phyloP scores from a whole-genome alignment of 1,140 invertebrate genomes.

The Ylistrum balloti region DNA sequence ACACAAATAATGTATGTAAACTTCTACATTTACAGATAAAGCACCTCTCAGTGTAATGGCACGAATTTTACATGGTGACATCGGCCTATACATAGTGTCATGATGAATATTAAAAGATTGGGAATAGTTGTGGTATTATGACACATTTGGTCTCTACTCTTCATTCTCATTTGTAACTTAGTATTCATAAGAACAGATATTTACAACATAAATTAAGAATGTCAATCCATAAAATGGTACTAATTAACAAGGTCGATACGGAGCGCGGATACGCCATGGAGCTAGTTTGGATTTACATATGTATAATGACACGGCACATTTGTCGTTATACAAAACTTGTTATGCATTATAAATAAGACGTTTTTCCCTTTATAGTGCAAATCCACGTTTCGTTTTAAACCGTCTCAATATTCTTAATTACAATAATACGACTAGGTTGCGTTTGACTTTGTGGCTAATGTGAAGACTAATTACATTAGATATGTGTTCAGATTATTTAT shows the following conservation, averaged over 20 bases:
- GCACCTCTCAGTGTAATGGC: background rate
- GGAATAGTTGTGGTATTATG: background rate
- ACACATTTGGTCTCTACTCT: background rate
- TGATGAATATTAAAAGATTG: background rate
- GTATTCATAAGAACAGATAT: background rate
- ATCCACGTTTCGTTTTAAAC: background rate
- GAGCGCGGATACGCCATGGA: background rate
- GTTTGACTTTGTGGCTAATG: background rate
- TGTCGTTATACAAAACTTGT: background rate
- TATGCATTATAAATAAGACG: background rate
- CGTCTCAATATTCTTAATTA: background rate
- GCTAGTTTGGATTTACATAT: background rate
- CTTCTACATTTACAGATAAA: background rate
- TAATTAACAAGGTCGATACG: background rate
- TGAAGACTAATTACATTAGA: slow-evolving; percentile 17
- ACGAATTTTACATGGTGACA: background rate
- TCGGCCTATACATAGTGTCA: background rate
- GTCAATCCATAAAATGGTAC: background rate
- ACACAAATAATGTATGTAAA: background rate
- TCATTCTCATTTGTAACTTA: background rate
- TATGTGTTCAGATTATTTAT: background rate
- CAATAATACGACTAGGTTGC: background rate
- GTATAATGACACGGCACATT: background rate
- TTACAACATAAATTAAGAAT: slow-evolving; percentile 22
- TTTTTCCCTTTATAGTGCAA: background rate